Evolutionary conservation across 2,113 vertebrate species (phyloP).

Genomic region (Cyphomyrus discorhynchus): DNA sequence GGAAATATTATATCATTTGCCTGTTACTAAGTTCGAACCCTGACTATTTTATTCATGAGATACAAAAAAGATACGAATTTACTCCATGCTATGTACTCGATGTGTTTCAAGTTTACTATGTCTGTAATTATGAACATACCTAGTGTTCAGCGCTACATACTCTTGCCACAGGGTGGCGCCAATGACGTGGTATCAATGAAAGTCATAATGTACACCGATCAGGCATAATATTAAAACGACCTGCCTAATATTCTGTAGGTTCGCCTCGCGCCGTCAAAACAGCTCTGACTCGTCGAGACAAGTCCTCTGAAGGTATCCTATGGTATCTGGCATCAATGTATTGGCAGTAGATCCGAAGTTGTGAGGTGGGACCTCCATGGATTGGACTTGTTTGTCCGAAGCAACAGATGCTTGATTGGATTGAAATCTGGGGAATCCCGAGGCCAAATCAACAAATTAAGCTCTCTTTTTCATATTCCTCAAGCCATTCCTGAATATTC

Average conservation of each 20-base stretch:
- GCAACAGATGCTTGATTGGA: not conserved
- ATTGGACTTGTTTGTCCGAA: not conserved
- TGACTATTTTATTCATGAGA: not conserved
- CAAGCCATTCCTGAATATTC: not conserved
- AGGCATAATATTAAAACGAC: not conserved
- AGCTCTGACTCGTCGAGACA: not conserved
- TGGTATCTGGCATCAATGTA: not conserved
- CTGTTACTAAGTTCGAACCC: not conserved
- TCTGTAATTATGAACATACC: not conserved
- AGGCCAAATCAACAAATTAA: not conserved
- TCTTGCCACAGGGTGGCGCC: not conserved
- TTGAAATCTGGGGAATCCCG: not conserved
- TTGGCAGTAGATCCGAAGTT: not conserved
- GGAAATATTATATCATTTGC: constrained; percentile 3
- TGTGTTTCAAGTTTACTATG: not conserved
- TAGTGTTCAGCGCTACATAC: not conserved
- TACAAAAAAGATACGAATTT: not conserved
- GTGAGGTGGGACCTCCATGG: not conserved
- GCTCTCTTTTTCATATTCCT: not conserved
- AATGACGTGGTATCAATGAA: not conserved
- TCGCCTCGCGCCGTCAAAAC: not conserved
- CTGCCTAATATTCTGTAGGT: not conserved
- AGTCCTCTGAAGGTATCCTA: not conserved
- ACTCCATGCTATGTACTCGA: not conserved
- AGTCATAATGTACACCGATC: not conserved